phyloP scores from a whole-genome alignment of 2,113 vertebrate species.

The Pelvicachromis taeniatus region DNA sequence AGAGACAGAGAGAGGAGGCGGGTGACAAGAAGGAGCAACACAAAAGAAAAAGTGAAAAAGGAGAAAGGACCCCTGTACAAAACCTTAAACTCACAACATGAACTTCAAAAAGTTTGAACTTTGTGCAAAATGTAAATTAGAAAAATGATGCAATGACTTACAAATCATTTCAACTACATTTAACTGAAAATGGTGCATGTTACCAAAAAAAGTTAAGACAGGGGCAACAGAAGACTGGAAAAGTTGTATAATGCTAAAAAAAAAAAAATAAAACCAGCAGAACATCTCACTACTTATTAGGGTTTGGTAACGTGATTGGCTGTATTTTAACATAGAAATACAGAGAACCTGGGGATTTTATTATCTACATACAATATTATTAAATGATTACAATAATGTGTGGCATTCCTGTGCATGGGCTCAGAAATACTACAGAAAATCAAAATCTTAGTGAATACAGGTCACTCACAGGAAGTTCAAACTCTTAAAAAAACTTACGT shows the following conservation, averaged over 20 bases:
- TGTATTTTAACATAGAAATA: background rate
- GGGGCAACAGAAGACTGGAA: background rate
- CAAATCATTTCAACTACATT: background rate
- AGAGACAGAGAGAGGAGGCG: background rate
- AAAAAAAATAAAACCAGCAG: background rate
- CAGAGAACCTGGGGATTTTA: background rate
- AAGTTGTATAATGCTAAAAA: background rate
- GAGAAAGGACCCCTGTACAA: background rate
- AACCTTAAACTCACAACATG: background rate
- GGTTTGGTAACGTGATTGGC: rapidly evolving
- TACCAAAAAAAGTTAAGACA: background rate
- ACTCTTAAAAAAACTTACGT: background rate
- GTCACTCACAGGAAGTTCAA: background rate
- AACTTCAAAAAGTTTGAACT: background rate
- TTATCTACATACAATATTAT: background rate
- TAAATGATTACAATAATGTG: background rate
- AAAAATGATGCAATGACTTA: background rate
- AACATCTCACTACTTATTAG: background rate
- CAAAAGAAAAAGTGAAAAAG: background rate
- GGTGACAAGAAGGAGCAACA: background rate
- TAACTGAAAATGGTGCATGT: background rate
- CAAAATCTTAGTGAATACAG: background rate
- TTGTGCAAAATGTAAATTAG: background rate
- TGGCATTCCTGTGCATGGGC: background rate
- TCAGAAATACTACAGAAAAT: background rate